Evolutionary conservation across 37 sponge, comb jelly and placozoan genomes (phyloP).

Genomic region (Beroe ovata): DNA sequence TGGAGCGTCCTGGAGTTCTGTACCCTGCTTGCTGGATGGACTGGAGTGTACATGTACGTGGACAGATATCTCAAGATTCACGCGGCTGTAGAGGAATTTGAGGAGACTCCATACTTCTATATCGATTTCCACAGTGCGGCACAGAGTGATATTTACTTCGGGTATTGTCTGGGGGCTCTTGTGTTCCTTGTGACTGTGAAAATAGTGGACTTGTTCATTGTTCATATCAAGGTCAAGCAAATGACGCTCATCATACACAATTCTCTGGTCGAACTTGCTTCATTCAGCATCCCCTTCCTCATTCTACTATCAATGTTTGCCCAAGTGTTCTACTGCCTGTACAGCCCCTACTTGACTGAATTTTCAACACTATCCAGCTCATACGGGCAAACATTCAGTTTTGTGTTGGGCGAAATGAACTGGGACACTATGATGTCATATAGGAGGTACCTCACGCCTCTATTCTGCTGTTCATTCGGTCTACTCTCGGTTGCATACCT

Average conservation of each 20-base stretch:
- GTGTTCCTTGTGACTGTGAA: constrained; percentile 56
- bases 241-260: constrained; percentile 33
- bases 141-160: constrained; percentile 29
- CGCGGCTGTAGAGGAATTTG: neutral
- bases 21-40: constrained; percentile 33
- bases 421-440: constrained; percentile 17
- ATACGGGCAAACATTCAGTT: constrained; percentile 2
- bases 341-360: neutral
- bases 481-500: constrained; percentile 11
- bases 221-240: neutral
- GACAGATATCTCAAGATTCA: neutral
- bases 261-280: constrained; percentile 8
- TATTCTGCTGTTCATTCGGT: neutral
- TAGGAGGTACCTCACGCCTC: neutral
- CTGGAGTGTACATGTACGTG: constrained; percentile 4
- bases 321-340: neutral
- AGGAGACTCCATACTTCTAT: constrained; percentile 37
- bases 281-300: constrained; percentile 26
- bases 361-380: neutral
- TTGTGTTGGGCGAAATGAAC: constrained; percentile 23
- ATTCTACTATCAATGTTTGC: constrained; percentile 11
- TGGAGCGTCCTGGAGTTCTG: constrained; percentile 8
- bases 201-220: constrained; percentile 21
- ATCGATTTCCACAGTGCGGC: constrained; percentile 33
- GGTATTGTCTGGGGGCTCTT: constrained; percentile 15